Conservation (phyloP, 2,888 invertebrate species). For the Cephus nigrinus region DNA sequence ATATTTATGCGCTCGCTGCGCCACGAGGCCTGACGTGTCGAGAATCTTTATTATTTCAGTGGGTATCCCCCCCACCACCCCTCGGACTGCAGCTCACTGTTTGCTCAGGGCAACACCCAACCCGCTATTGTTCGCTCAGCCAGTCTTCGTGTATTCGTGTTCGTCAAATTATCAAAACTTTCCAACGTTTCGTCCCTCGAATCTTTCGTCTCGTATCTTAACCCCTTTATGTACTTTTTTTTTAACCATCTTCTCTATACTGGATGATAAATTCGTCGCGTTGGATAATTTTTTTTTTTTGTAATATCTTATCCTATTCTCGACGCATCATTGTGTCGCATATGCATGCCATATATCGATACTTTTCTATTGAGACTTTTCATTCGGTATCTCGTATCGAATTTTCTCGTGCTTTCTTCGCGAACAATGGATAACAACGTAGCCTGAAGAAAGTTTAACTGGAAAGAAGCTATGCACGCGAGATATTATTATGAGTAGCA, state of each 20-base stretch:
- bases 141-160: constrained; percentile 5
- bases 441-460: neutral
- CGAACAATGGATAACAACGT: neutral
- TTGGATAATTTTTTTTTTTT: neutral
- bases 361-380: neutral
- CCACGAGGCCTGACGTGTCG: constrained; percentile 16
- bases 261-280: no score
- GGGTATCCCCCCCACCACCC: neutral
- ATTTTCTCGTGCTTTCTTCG: neutral
- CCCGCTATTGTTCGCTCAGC: constrained; percentile 9
- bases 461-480: neutral
- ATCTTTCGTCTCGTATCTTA: neutral
- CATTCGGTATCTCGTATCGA: neutral
- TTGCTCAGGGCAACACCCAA: constrained; percentile 12
- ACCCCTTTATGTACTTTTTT: no score
- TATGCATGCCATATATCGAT: neutral
- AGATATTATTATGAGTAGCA: neutral
- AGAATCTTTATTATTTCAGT: constrained; percentile 23
- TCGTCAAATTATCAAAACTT: neutral
- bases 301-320: neutral
- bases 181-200: neutral
- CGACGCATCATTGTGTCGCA: neutral
- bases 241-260: no score
- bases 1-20: constrained; percentile 36
- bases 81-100: neutral